Evolutionary conservation across 2,113 vertebrate genomes (phyloP).

Genomic region (Dipodomys merriami): DNA sequence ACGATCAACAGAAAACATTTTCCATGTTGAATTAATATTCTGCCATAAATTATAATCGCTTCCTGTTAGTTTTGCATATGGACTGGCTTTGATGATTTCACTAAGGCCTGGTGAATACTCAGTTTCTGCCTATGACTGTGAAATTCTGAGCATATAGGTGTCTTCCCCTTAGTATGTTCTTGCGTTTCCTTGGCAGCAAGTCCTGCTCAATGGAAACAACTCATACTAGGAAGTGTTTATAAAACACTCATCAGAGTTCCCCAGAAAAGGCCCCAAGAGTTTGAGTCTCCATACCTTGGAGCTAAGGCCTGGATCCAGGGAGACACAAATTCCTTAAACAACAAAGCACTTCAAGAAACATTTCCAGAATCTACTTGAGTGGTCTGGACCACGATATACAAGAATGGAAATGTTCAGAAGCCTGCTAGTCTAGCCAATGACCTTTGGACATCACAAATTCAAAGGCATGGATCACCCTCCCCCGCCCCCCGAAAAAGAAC

Average conservation of each 20-base stretch:
- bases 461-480: not conserved
- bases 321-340: not conserved
- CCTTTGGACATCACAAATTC: not conserved
- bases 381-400: not conserved
- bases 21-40: not conserved
- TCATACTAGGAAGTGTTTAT: too few species aligned
- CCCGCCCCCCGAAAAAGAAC: too few species aligned
- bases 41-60: not conserved
- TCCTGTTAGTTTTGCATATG: not conserved
- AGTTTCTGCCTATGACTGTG: not conserved
- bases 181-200: not conserved
- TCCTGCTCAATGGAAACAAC: not conserved
- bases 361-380: not conserved
- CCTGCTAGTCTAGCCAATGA: not conserved
- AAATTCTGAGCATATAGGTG: fast-evolving
- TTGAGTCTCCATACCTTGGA: not conserved
- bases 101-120: not conserved
- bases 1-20: too few species aligned
- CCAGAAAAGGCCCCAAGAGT: too few species aligned
- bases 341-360: not conserved
- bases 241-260: fast-evolving
- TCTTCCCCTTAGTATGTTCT: not conserved
- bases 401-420: too few species aligned
- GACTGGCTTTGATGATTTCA: not conserved
- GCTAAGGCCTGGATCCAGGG: not conserved